phyloP scores from a whole-genome alignment of 2,888 invertebrate genomes.

The Tigriopus californicus region DNA sequence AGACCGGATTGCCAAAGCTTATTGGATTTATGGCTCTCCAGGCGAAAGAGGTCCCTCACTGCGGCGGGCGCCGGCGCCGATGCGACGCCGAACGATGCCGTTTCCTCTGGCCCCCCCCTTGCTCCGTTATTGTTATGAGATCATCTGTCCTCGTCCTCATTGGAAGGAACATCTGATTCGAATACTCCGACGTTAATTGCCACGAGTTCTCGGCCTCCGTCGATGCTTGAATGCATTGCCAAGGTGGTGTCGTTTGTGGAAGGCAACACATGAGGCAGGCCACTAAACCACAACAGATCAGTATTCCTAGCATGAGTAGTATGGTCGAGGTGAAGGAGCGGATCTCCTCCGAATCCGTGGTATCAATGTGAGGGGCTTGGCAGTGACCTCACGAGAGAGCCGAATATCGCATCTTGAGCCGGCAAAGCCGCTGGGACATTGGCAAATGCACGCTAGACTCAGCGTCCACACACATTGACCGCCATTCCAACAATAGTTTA shows the following conservation, averaged over 20 bases:
- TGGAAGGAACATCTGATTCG: constrained; percentile 65
- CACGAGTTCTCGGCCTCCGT: too few species aligned
- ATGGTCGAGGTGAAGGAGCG: constrained; percentile 17
- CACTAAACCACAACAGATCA: constrained; percentile 21
- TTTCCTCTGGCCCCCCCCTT: constrained; percentile 38
- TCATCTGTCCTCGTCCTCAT: constrained; percentile 44
- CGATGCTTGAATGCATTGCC: constrained; percentile 62
- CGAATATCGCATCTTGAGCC: constrained; percentile 35
- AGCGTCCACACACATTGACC: constrained; percentile 5
- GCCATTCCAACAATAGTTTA: constrained; percentile 17
- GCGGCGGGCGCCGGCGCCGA: too few species aligned
- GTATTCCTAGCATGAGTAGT: constrained; percentile 19
- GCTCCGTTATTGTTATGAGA: constrained; percentile 27
- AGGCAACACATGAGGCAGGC: constrained; percentile 20
- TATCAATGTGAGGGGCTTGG: not conserved
- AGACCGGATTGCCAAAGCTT: constrained; percentile 72
- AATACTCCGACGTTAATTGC: too few species aligned
- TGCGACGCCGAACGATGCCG: constrained; percentile 4
- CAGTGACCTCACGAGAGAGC: not conserved
- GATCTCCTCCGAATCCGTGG: not conserved
- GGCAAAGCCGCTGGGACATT: constrained; percentile 37
- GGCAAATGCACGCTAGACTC: constrained; percentile 5
- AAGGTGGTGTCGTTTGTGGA: constrained; percentile 42
- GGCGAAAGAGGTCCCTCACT: constrained; percentile 10
- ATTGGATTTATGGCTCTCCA: constrained; percentile 9